Percentiles rank a stretch among this genome's conserved stretches.
phyloP scores from a whole-genome alignment of 2,888 invertebrate species.

The Slavum lentiscoides region DNA sequence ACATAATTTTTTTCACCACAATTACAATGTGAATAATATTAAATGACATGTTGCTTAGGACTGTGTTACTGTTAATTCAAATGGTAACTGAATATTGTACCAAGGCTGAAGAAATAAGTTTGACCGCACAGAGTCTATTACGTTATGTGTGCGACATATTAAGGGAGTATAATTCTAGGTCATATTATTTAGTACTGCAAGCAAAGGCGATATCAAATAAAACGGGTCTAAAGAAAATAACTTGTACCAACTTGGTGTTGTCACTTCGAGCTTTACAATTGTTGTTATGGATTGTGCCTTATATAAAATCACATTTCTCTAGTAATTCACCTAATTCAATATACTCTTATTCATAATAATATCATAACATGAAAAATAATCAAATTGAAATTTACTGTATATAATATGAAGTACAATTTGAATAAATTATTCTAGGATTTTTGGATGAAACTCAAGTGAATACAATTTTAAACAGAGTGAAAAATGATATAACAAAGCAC shows the following conservation, averaged over 20 bases:
- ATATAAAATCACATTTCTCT: constrained; percentile 72
- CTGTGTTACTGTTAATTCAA: constrained; percentile 83
- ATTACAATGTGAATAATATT: constrained; percentile 1
- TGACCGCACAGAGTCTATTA: constrained; percentile 75
- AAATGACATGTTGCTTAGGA: constrained; percentile 60
- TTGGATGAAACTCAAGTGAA: constrained; percentile 56
- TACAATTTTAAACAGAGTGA: constrained; percentile 66
- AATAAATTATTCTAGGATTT: constrained; percentile 54
- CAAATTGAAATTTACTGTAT: background rate
- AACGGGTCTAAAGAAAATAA: constrained; percentile 91
- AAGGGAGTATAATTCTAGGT: constrained; percentile 82
- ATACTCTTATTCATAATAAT: background rate
- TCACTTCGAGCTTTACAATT: constrained; percentile 82
- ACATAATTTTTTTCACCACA: constrained; percentile 12
- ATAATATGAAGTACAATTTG: background rate
- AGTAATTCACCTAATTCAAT: constrained; percentile 58
- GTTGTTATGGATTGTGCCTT: constrained; percentile 77
- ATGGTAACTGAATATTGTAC: constrained; percentile 92
- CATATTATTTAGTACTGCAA: constrained; percentile 92
- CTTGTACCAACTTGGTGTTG: constrained; percentile 88
- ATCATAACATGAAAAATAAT: background rate
- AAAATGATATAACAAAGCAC: constrained; percentile 82
- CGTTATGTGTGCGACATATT: constrained; percentile 86
- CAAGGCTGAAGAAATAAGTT: constrained; percentile 57
- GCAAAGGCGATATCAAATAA: constrained; percentile 90